Percentiles rank a stretch among this genome's conserved stretches.
These are phyloP conservation scores for Ichneumon xanthorius DNA, from an alignment of 2,888 invertebrate genomes.

Conservation along the genomic window DNA sequence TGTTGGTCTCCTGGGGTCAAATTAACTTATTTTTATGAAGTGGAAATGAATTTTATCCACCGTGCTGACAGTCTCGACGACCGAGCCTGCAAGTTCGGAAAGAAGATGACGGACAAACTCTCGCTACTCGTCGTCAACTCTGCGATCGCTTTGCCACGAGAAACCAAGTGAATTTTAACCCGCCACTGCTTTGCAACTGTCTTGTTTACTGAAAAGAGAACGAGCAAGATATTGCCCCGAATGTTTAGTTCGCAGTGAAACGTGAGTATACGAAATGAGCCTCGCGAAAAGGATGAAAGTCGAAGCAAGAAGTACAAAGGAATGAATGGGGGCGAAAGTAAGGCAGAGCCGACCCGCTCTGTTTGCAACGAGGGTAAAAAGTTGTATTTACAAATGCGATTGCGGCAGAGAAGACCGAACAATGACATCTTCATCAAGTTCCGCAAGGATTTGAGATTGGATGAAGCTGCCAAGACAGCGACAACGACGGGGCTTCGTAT, in stretches of 20 bases:
- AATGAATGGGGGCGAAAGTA: neutral
- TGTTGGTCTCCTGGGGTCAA: too few relatives aligned
- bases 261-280: conserved; percentile 53
- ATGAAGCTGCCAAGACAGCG: conserved; percentile 27
- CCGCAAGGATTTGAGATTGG: conserved; percentile 6
- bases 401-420: conserved; percentile 44
- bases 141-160: conserved; percentile 32
- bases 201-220: conserved; percentile 27
- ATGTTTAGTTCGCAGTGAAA: conserved; percentile 36
- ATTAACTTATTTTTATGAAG: too few relatives aligned
- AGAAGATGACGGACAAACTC: conserved; percentile 36
- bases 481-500: conserved; percentile 13
- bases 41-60: neutral
- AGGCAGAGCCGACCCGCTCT: neutral
- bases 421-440: conserved; percentile 63
- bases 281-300: conserved; percentile 43
- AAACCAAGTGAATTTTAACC: conserved; percentile 43
- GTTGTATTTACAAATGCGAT: conserved; percentile 57
- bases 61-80: too few relatives aligned
- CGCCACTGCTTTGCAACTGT: neutral
- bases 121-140: conserved; percentile 20
- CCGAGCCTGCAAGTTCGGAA: neutral
- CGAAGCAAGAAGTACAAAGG: neutral
- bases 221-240: conserved; percentile 43
- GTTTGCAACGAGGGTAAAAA: conserved; percentile 10